These are phyloP conservation scores for Odontamblyopus rebecca DNA, from an alignment of 2,797 vertebrate species.

Conservation along the genomic window DNA sequence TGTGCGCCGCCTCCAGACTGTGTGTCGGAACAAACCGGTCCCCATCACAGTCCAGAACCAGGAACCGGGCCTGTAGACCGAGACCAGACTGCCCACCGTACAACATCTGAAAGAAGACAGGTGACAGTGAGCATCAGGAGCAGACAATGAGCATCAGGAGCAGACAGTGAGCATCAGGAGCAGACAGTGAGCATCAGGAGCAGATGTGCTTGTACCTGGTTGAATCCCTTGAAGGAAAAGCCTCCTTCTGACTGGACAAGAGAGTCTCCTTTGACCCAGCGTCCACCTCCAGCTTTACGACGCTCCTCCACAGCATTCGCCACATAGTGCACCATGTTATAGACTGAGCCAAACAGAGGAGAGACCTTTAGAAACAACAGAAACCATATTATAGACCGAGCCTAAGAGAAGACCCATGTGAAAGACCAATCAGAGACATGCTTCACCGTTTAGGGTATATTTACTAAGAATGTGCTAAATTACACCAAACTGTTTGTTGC, in stretches of 20 bases:
- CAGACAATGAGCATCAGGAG: no score
- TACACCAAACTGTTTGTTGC: no score
- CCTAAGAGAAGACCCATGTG: no score
- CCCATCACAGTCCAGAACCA: conserved; percentile 81
- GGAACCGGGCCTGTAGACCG: conserved; percentile 72
- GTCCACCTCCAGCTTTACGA: conserved; percentile 66
- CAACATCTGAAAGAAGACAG: conserved; percentile 46
- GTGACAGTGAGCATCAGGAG: no score
- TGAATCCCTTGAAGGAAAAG: conserved; percentile 79
- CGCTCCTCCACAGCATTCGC: conserved; percentile 75
- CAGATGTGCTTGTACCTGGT: conserved; percentile 55
- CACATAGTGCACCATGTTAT: conserved; percentile 83
- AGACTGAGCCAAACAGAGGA: conserved; percentile 90
- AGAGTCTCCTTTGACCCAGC: conserved; percentile 74
- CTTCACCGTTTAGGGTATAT: no score
- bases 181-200: no score
- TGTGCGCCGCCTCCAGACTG: conserved; percentile 69
- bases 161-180: no score
- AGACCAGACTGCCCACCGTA: conserved; percentile 53
- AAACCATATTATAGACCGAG: neutral
- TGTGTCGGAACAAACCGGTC: conserved; percentile 60
- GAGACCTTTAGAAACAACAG: conserved; percentile 77
- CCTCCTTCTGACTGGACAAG: conserved; percentile 70
- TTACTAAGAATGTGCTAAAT: no score
- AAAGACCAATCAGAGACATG: no score